phyloP scores from a whole-genome alignment of 2,888 invertebrate genomes.

The Rambutsinella grinnellia region DNA sequence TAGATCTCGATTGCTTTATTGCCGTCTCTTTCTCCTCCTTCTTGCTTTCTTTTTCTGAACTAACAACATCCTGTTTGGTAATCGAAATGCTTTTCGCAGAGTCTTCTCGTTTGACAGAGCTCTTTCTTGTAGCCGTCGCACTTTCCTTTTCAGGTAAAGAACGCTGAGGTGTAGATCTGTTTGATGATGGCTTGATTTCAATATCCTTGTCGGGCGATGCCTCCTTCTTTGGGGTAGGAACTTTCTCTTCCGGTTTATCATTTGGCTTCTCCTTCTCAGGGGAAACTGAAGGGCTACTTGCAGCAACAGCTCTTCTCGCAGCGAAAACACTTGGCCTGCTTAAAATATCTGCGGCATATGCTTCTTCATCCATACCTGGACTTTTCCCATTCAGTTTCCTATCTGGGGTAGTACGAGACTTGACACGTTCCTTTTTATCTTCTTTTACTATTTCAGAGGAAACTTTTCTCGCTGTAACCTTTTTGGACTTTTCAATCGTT shows the following conservation, averaged over 20 bases:
- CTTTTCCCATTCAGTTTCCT: conserved; percentile 28
- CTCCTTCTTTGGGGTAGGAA: not conserved
- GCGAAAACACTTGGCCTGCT: conserved; percentile 60
- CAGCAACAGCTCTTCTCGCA: conserved; percentile 35
- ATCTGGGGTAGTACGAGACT: too few species aligned
- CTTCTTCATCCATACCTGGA: conserved; percentile 42
- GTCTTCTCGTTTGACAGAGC: conserved; percentile 24
- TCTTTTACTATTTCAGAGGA: conserved; percentile 20
- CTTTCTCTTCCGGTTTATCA: not conserved
- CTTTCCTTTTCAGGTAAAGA: not conserved
- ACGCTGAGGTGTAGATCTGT: not conserved
- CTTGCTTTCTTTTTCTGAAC: conserved; percentile 6
- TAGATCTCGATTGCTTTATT: conserved; percentile 5
- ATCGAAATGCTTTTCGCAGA: conserved; percentile 28
- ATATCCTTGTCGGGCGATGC: not conserved
- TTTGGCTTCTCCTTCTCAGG: not conserved
- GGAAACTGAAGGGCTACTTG: not conserved
- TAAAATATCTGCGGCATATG: conserved; percentile 65
- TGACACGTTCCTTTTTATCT: not conserved
- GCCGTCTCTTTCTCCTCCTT: conserved; percentile 13
- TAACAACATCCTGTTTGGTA: not conserved
- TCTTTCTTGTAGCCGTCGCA: too few species aligned
- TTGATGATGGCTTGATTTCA: not conserved
- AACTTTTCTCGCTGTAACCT: conserved; percentile 11
- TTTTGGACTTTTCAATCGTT: conserved; percentile 5